These are phyloP conservation scores for Anolis carolinensis DNA, from an alignment of 2,113 vertebrate species.

Conservation along the genomic window DNA sequence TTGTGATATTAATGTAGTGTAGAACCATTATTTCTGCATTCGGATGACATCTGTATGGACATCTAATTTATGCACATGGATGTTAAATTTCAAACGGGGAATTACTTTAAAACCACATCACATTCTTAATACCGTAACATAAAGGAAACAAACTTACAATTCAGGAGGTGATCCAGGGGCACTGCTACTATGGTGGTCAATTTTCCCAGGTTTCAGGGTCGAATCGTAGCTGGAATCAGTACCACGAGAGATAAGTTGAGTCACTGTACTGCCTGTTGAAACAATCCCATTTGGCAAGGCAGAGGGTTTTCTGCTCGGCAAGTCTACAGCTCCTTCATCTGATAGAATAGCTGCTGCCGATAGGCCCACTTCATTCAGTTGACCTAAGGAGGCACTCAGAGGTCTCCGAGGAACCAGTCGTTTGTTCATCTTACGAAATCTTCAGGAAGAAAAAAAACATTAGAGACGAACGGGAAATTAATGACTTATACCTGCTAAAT, in stretches of 20 bases:
- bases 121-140: slow-evolving; percentile 37
- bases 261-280: slow-evolving; percentile 77
- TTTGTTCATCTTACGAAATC: slow-evolving; percentile 99
- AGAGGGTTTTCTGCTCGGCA: slow-evolving; percentile 84
- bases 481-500: background rate
- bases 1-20: too few relatives aligned
- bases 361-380: slow-evolving; percentile 88
- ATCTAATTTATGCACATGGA: background rate
- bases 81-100: background rate
- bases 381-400: slow-evolving; percentile 85
- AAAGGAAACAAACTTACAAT: slow-evolving; percentile 77
- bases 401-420: slow-evolving; percentile 88
- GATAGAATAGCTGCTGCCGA: slow-evolving; percentile 85
- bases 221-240: slow-evolving; percentile 86
- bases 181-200: slow-evolving; percentile 87
- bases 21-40: background rate
- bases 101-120: slow-evolving; percentile 24
- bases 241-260: slow-evolving; percentile 91
- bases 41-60: background rate
- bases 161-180: slow-evolving; percentile 94
- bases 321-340: slow-evolving; percentile 88
- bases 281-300: slow-evolving; percentile 91
- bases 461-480: slow-evolving; percentile 17
- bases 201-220: slow-evolving; percentile 87
- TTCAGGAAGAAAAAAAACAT: slow-evolving; percentile 64